These are phyloP conservation scores for Exephanes ischioxanthus DNA, from an alignment of 2,888 invertebrate genomes.

Conservation along the genomic window DNA sequence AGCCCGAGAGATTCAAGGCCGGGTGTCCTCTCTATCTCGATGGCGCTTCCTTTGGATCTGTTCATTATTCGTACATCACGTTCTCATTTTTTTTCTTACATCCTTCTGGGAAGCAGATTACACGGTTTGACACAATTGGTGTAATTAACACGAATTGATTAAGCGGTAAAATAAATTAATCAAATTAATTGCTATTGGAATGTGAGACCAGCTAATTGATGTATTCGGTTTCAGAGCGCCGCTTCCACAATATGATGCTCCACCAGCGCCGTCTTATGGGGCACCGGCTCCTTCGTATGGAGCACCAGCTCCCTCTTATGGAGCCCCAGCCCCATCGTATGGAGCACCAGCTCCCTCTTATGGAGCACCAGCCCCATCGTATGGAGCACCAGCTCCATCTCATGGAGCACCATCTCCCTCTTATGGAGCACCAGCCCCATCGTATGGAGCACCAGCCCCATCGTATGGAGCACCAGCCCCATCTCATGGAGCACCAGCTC, in stretches of 20 bases:
- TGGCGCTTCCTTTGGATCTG: background rate
- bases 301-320: slow-evolving; percentile 27
- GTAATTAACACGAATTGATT: too few species aligned
- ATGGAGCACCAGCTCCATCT: slow-evolving; percentile 75
- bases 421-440: slow-evolving; percentile 60
- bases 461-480: slow-evolving; percentile 65
- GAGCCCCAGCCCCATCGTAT: background rate
- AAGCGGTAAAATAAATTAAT: background rate
- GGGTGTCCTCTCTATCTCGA: background rate
- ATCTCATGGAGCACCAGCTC: slow-evolving; percentile 64
- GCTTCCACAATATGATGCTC: slow-evolving; percentile 72
- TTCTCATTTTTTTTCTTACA: background rate
- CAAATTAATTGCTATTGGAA: background rate
- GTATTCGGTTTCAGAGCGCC: slow-evolving; percentile 72
- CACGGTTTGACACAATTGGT: too few species aligned
- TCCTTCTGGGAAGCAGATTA: too few species aligned
- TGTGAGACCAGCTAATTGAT: background rate
- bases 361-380: background rate
- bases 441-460: slow-evolving; percentile 64
- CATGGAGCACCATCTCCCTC: slow-evolving; percentile 62
- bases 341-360: background rate
- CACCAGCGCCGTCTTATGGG: slow-evolving; percentile 66
- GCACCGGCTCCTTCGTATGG: slow-evolving; percentile 67
- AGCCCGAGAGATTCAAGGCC: slow-evolving; percentile 30
- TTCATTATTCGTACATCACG: slow-evolving; percentile 23